Percentiles rank a stretch among this genome's conserved stretches.
phyloP scores from a whole-genome alignment of 2,888 invertebrate species.

The Ochropleura leucogaster region DNA sequence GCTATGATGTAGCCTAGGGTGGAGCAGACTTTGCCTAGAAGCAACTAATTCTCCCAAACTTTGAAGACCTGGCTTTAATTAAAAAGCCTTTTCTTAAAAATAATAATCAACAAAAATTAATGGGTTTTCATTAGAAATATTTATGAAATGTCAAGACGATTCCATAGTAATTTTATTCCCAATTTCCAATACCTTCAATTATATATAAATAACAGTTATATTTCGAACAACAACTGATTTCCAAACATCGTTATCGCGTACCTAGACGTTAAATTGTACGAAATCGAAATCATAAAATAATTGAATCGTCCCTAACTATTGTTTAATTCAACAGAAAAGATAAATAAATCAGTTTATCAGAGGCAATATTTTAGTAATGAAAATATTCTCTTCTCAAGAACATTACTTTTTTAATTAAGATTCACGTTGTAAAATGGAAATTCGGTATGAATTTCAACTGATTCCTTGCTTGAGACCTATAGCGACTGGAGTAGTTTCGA shows the following conservation, averaged over 20 bases:
- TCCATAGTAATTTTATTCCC: neutral
- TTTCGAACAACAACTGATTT: neutral
- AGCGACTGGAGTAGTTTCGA: neutral
- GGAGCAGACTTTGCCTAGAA: no score
- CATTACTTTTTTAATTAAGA: slow-evolving; percentile 7
- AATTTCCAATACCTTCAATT: slow-evolving; percentile 3
- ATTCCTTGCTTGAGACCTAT: neutral
- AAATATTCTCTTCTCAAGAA: neutral
- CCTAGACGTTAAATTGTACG: slow-evolving; percentile 1
- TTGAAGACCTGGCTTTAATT: neutral
- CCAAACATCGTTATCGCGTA: neutral
- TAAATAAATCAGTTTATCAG: slow-evolving; percentile 2
- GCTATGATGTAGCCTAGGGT: no score
- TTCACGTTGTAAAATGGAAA: slow-evolving; percentile 25
- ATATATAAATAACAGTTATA: slow-evolving; percentile 1
- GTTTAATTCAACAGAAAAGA: neutral
- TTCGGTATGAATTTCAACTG: slow-evolving; percentile 13
- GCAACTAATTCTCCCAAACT: no score
- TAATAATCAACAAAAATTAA: neutral
- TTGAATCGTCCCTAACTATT: neutral
- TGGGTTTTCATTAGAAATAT: neutral
- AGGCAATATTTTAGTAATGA: neutral
- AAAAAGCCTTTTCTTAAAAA: neutral
- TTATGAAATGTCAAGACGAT: neutral
- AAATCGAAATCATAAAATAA: neutral